Evolutionary conservation across 2,113 vertebrate genomes (phyloP).

Genomic region (Pelecanus crispus): DNA sequence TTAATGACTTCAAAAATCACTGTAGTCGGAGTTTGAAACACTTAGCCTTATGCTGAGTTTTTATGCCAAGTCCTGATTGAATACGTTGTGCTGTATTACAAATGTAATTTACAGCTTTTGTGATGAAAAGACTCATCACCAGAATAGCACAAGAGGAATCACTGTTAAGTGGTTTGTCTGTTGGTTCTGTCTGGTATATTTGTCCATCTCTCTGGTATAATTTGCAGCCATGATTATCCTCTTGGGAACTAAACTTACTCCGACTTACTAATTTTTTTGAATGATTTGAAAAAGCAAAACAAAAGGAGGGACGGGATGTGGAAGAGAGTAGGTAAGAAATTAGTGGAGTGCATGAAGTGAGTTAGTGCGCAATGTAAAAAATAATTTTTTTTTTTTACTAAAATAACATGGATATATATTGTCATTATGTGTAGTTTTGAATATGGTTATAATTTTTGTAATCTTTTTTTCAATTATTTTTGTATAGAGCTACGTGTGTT

Average conservation of each 20-base stretch:
- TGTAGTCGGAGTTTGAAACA: background rate
- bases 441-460: background rate
- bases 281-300: background rate
- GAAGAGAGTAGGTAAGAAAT: background rate
- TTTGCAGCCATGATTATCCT: background rate
- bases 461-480: slow-evolving; percentile 8
- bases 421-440: background rate
- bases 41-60: background rate
- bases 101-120: background rate
- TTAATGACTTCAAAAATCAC: background rate
- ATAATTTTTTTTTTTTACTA: background rate
- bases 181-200: background rate
- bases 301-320: background rate
- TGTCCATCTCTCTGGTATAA: no score
- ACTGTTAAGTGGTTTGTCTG: background rate
- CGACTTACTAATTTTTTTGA: background rate
- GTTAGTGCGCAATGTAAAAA: background rate
- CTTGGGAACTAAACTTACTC: background rate
- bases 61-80: background rate
- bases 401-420: background rate
- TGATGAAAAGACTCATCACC: background rate
- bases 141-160: background rate
- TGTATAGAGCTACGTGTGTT: slow-evolving; percentile 83
- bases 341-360: background rate
- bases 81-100: background rate